Conservation (phyloP, 2,888 invertebrate genomes). For the Mesorhabditis spiculigera region DNA sequence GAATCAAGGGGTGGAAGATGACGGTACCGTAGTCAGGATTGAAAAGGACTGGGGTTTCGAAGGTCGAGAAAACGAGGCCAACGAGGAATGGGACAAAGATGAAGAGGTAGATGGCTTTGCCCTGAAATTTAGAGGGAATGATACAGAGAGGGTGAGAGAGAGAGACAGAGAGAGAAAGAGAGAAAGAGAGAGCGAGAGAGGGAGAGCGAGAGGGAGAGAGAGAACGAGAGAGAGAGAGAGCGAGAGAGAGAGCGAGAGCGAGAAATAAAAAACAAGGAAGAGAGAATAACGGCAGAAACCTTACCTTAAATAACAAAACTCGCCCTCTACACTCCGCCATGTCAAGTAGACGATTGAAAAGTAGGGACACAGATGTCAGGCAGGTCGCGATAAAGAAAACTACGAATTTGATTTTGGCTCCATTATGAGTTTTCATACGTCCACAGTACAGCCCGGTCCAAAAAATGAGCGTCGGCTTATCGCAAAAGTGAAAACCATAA, state of each 20-base stretch:
- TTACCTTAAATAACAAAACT: not conserved
- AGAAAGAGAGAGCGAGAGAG: no score
- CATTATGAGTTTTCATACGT: not conserved
- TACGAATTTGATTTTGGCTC: not conserved
- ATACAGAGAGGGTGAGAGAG: no score
- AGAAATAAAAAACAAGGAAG: no score
- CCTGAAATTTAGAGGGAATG: not conserved
- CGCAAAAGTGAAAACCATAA: not conserved
- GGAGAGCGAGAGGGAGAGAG: not conserved
- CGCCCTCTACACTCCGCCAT: not conserved
- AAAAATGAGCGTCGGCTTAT: not conserved
- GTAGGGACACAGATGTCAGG: not conserved
- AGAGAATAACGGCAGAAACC: not conserved
- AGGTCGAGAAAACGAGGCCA: not conserved
- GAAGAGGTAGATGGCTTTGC: not conserved
- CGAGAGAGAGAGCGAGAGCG: no score
- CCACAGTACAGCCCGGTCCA: not conserved
- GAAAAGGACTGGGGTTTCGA: not conserved
- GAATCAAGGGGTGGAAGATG: not conserved
- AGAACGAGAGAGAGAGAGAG: no score
- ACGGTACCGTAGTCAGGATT: not conserved
- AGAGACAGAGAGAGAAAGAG: no score
- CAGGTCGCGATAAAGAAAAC: not conserved
- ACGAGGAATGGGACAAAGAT: not conserved
- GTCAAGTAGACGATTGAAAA: slow-evolving; percentile 1